Evolutionary conservation across 2,888 invertebrate species (phyloP), one percentile per base, ranked within the genome.

Genomic region (Drosophila quinaria): DNA sequence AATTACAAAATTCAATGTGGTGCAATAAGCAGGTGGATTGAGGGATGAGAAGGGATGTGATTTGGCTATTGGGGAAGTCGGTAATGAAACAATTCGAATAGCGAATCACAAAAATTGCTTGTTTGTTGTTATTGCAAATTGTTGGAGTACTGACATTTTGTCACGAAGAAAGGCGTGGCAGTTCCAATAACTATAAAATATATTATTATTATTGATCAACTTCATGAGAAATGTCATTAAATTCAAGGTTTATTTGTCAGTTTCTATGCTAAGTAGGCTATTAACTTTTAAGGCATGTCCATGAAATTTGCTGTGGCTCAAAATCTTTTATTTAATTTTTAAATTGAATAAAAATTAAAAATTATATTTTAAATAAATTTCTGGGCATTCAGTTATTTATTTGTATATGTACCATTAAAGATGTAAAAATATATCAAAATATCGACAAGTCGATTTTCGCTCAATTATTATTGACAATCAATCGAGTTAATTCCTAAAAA

Each of bases 31-130:
- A 37, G n/a, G 35, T 25, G 66, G 15, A 4, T 2, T 3, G 2
- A 4, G 8, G 33, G 8, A 2, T 8, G 29, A 1, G 29, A 22
- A 4, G 9, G 10, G 8, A 1, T 1, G 29, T 4, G 10, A 1
- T n/a, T 5, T 13, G 44, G 10, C 25, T 6, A 3, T 10, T 2
- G 6, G 10, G 19, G 42, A 19, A 1, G 19, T 11, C 9, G 11
- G 19, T 2, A n/a, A 9, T 19, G 25, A 11, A 39, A 33, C 46
- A 78, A 77, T 67, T 78, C 77, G 65, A 68, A 78, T 78, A 78
- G 60, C 66, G 56, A 64, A 70, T 76, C 59, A 63, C 50, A 61
- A 69, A 73, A 61, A 58, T 60, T 56, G 54, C 35, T 37, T 41
- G 11, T 56, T 52, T 74, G 56, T 54, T 46, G 60, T 42, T 62